These are phyloP conservation scores for Pachydiplax longipennis DNA, from an alignment of 2,888 invertebrate genomes.

Conservation along the genomic window DNA sequence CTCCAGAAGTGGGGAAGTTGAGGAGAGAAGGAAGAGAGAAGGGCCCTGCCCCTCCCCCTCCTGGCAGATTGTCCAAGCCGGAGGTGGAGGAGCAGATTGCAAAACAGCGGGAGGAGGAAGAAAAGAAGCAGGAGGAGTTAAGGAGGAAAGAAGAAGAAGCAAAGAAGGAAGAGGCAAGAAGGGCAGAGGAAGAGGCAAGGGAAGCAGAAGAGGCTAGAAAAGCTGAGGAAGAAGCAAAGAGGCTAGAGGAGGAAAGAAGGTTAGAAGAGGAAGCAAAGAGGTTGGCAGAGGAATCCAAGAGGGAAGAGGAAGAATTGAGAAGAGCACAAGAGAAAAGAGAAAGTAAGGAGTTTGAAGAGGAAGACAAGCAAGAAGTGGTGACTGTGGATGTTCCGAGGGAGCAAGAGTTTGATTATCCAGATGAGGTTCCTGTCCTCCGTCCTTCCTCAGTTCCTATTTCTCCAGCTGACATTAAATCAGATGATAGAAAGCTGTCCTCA, in stretches of 20 bases:
- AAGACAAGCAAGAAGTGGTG: neutral
- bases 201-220: neutral
- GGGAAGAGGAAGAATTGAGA: slow-evolving; percentile 41
- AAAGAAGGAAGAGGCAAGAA: slow-evolving; percentile 29
- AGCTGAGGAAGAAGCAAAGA: neutral
- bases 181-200: slow-evolving; percentile 50
- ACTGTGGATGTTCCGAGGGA: slow-evolving; percentile 48
- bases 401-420: neutral
- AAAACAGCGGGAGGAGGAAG: slow-evolving; percentile 50
- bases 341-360: slow-evolving; percentile 53
- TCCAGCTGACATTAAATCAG: neutral
- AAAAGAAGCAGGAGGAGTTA: neutral
- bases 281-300: slow-evolving; percentile 52
- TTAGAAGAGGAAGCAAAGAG: slow-evolving; percentile 6
- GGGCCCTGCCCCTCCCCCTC: slow-evolving; percentile 81
- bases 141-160: neutral
- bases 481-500: slow-evolving; percentile 9
- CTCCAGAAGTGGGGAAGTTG: slow-evolving; percentile 41
- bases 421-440: neutral
- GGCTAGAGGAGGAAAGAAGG: neutral
- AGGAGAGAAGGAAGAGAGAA: slow-evolving; percentile 67
- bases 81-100: slow-evolving; percentile 50
- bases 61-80: slow-evolving; percentile 53
- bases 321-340: slow-evolving; percentile 48
- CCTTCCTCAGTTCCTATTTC: slow-evolving; percentile 13